Percentiles rank a stretch among this genome's conserved stretches.
These are phyloP conservation scores for Galerucella pusilla DNA, from an alignment of 2,888 invertebrate species.

Conservation along the genomic window DNA sequence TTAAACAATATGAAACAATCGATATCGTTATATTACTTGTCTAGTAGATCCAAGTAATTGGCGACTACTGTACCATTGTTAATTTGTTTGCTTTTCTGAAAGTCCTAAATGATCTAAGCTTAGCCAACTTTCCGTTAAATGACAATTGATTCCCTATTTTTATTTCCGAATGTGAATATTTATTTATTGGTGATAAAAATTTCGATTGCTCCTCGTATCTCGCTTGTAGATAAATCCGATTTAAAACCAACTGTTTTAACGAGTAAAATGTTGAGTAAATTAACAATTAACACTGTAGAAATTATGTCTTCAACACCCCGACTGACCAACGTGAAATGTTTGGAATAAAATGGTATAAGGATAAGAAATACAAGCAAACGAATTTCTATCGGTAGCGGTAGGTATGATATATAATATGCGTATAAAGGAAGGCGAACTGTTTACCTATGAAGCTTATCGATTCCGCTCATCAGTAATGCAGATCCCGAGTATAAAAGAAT, in stretches of 20 bases:
- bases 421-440: constrained; percentile 12
- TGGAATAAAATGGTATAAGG: background rate
- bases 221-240: background rate
- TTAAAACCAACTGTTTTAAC: background rate
- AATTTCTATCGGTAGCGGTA: background rate
- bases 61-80: too few species aligned
- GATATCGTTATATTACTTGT: too few species aligned
- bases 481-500: constrained; percentile 51
- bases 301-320: background rate
- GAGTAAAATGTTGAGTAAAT: background rate
- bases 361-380: background rate
- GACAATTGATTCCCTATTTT: too few species aligned
- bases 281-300: background rate
- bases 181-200: too few species aligned
- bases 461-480: constrained; percentile 44
- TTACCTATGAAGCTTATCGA: constrained; percentile 32
- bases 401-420: constrained; percentile 12
- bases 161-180: too few species aligned
- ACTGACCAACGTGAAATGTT: too few species aligned
- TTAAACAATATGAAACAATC: too few species aligned
- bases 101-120: too few species aligned
- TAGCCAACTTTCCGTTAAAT: too few species aligned
- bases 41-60: too few species aligned
- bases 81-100: too few species aligned
- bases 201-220: background rate